Base-by-base conservation (phyloP, 2,888 invertebrate genomes). In the Chymomyza caudatula region DNA sequence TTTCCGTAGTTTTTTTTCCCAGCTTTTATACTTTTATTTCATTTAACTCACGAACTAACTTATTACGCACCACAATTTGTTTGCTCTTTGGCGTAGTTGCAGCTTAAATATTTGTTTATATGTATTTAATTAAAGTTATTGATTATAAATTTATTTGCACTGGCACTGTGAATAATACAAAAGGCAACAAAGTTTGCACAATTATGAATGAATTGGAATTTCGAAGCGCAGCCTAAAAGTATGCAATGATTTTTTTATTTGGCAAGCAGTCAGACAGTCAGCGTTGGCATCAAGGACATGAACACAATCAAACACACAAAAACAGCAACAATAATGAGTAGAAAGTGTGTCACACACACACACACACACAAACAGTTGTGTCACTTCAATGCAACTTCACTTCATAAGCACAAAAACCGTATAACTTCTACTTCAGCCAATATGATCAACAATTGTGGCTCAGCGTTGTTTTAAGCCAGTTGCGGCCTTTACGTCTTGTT, bases 241-340 rank as follows among this genome's bases (percentile, higher is more conserved):
- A 58, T 63, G 54, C 22, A 19, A 52, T 60, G 54, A 47, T 62
- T 25, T 58, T 47, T 51, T 37, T 37, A 11, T 37, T 37, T 37
- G 29, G 29, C 29, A 37, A 77, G 70, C 85, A 73, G 65, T 64
- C 73, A 87, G 78, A 78, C 87, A 76, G 29, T 37, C 29, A 37
- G 29, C 62, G 61, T 64, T 42, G 51, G 62, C 61, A 67, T 17
- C 58, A 68, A 66, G 76, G 69, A 69, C 60, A 71, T 63, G 66
- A 65, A 66, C 58, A 65, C 63, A 47, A 61, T 43, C 55, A 13
- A 8, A 47, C 47, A 47, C 5, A 37, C 37, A 37, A 37, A 37
- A 37, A 37, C 37, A 37, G 44, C 59, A 63, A 54, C 61, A 57
- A 57, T 13, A 56, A 43, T 20, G 42, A 37, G 2, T 65, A 55